Base-by-base conservation (phyloP, 2,888 invertebrate genomes). In the Callyntrura sp. region DNA sequence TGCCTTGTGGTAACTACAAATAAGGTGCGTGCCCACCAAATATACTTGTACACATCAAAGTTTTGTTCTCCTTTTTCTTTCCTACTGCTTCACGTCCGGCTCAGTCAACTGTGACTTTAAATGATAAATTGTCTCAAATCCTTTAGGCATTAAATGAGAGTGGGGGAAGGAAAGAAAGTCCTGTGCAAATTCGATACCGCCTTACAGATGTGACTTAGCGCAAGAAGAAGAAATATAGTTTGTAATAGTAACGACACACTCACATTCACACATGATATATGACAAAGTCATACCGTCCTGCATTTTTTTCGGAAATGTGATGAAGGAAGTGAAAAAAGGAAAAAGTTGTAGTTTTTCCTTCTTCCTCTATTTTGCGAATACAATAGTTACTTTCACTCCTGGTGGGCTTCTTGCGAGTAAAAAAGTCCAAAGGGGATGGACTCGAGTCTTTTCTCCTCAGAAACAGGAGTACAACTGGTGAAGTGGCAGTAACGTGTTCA, bases 51-150 rank as follows among this genome's bases (percentile, higher is more conserved):
- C n/a, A n/a, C n/a, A n/a, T n/a, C n/a, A n/a, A 70, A 70, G 70
- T 70, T 73, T 57, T 87, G 81, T 81, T 82, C 81, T 87, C 82
- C 87, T 43, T 20, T 3, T 43, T 20, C 79, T 43, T 82, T 82
- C 45, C 82, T 82, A 57, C 87, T 87, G 82, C 73, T 82, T 12
- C 82, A 81, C 87, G 87, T 87, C 87, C 81, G 60, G 73, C 81
- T 87, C 81, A 87, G 87, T 87, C 87, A 87, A 87, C 87, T 82
- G 73, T 82, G 70, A 87, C 87, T 87, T 87, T 87, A 87, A 87
- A 87, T 87, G 87, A 87, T 87, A 82, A 87, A 87, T 87, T 81
- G 87, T 70, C 87, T 48, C 23, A 87, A 87, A 87, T 87, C 87
- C 87, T 82, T 81, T 87, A 87, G 81, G 87, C 70, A 87, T 87